A percentile compares a stretch with the other conserved stretches of the same genome.
phyloP scores from a whole-genome alignment of 2,113 vertebrate genomes.

The Pimephales promelas region DNA sequence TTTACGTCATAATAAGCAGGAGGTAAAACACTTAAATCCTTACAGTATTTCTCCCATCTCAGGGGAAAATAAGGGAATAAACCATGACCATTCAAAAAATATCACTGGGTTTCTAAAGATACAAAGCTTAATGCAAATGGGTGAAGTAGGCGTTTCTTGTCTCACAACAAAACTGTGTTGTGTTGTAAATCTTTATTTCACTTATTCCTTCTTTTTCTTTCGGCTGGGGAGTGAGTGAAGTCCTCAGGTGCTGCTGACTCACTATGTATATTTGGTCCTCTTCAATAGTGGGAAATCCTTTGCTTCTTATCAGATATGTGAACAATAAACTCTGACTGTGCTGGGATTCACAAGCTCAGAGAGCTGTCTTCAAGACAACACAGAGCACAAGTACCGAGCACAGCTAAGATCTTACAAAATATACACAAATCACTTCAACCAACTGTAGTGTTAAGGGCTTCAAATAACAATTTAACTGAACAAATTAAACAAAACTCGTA shows the following conservation, averaged over 20 bases:
- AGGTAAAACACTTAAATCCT: too few species aligned
- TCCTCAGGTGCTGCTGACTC: constrained; percentile 57
- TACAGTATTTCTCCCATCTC: too few species aligned
- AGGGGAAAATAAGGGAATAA: too few species aligned
- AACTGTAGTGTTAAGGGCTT: not conserved
- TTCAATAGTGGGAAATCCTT: constrained; percentile 79
- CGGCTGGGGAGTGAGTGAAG: constrained; percentile 37
- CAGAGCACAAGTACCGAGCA: constrained; percentile 2
- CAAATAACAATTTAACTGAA: constrained; percentile 21
- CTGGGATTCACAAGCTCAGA: constrained; percentile 16
- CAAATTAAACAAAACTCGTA: not conserved
- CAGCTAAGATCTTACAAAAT: not conserved
- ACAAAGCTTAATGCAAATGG: too few species aligned
- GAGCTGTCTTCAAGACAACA: not conserved
- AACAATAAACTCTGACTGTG: constrained; percentile 69
- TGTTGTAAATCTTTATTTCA: not conserved
- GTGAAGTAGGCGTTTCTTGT: constrained; percentile 41
- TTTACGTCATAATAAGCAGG: too few species aligned
- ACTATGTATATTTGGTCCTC: constrained; percentile 49
- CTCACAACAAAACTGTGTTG: not conserved
- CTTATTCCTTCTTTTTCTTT: constrained; percentile 12
- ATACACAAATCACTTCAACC: not conserved
- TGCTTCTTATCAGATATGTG: constrained; percentile 73
- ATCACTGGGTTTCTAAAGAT: too few species aligned
- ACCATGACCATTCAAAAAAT: too few species aligned